Base-by-base conservation (phyloP, 2,888 invertebrate species). In the Drosophila infuscata region DNA sequence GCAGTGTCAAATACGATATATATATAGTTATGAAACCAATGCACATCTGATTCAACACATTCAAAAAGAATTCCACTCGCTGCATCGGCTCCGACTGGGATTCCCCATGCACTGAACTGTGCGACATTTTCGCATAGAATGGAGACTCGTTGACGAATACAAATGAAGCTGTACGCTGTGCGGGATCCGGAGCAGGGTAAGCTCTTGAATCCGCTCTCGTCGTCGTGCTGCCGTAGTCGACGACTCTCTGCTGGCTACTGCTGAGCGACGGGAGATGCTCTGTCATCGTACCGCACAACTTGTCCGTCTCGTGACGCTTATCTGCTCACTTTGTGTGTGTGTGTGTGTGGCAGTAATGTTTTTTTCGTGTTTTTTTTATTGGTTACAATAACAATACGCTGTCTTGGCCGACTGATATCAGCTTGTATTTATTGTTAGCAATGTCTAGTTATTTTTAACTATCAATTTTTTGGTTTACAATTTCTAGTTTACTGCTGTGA, bases 21-120 rank as follows among this genome's bases (percentile, higher is more conserved):
- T 91, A 92, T 32, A 92, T 92, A 35, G 92, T 91, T 3, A 92
- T 79, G 53, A 92, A 92, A 12, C 92, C 92, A 48, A 92, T 92
- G 70, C 91, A 91, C 63, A 92, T 90, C 60, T 92, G 92, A 77
- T 92, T 92, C 3, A 92, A 48, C 3, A 92, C 83, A 73, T 90
- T 91, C 0, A 92, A 35, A 2, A 83, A 69, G 54, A 75, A 88
- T 62, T 92, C 91, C 5, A 92, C 9, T 1, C 83, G 79, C 56
- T 88, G 78, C 8, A 84, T 32, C 5, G 79, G 54, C 46, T 75
- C 74, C 46, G 46, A 25, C n/a, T 81, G 81, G 20, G 70, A 35
- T 3, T 89, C 90, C 12, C 59, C 51, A 8, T 72, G 70, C 59
- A 75, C 38, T 6, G 30, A 63, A 30, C 82, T 79, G 30, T 89